These are phyloP conservation scores for Helleia helle DNA, from an alignment of 2,888 invertebrate genomes.

Conservation along the genomic window DNA sequence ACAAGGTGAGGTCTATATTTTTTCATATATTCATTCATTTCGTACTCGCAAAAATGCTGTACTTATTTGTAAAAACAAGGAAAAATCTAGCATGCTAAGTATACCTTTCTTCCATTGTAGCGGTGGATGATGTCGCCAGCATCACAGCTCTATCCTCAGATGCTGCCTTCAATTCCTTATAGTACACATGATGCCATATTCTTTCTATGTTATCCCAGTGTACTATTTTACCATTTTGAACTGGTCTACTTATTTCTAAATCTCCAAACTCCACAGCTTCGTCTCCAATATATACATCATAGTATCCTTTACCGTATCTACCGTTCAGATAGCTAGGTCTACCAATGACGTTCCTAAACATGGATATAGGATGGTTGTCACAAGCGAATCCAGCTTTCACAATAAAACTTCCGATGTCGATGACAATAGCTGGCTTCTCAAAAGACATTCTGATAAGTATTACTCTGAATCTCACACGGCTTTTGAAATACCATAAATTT, in stretches of 20 bases:
- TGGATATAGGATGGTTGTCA: slow-evolving; percentile 56
- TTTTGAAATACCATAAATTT: too few species aligned
- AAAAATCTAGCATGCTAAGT: background rate
- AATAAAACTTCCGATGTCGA: slow-evolving; percentile 50
- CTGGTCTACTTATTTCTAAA: slow-evolving; percentile 36
- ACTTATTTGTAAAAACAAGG: too few species aligned
- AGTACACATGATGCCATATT: slow-evolving; percentile 52
- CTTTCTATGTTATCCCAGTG: slow-evolving; percentile 64
- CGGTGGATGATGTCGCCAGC: slow-evolving; percentile 30
- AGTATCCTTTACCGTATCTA: slow-evolving; percentile 38
- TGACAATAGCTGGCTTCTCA: slow-evolving; percentile 48
- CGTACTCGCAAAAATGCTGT: too few species aligned
- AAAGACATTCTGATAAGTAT: slow-evolving; percentile 34
- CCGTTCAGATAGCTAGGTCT: slow-evolving; percentile 43
- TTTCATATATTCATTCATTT: too few species aligned
- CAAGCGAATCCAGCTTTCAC: slow-evolving; percentile 58
- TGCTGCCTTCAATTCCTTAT: slow-evolving; percentile 50
- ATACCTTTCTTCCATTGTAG: slow-evolving; percentile 33
- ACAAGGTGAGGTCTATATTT: too few species aligned
- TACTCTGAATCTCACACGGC: too few species aligned
- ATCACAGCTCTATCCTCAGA: slow-evolving; percentile 53
- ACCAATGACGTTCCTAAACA: slow-evolving; percentile 49
- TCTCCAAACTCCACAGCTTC: slow-evolving; percentile 34
- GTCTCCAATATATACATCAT: slow-evolving; percentile 51
- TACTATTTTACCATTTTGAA: slow-evolving; percentile 38